Percentiles rank a stretch among this genome's conserved stretches.
These are phyloP conservation scores for Pogoniulus pusillus DNA, from an alignment of 2,797 vertebrate species.

Conservation along the genomic window DNA sequence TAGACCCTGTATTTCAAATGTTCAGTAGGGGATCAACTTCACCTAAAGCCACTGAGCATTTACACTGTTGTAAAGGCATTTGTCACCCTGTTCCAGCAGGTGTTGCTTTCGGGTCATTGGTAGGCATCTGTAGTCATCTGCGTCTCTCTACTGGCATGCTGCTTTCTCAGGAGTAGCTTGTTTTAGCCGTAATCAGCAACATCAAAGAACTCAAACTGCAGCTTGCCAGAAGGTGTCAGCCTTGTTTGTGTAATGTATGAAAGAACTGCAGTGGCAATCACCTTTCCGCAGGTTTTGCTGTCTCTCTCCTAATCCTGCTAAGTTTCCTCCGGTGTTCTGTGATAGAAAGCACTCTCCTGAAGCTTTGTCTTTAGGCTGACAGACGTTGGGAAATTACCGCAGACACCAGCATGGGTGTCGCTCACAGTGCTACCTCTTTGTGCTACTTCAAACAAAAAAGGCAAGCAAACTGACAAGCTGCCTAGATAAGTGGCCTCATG, in stretches of 20 bases:
- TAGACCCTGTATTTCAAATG: accelerated
- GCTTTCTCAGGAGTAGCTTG: neutral
- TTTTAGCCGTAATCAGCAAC: neutral
- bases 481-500: conserved; percentile 16
- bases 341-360: conserved; percentile 35
- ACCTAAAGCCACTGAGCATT: neutral
- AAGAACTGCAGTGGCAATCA: neutral
- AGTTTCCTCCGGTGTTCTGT: conserved; percentile 43
- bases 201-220: neutral
- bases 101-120: neutral
- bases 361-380: conserved; percentile 57
- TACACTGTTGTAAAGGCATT: neutral
- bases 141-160: neutral
- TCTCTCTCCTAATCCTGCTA: conserved; percentile 26
- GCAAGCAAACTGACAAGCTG: neutral
- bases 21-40: accelerated
- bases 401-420: neutral
- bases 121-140: neutral
- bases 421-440: conserved; percentile 15
- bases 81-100: neutral
- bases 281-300: neutral
- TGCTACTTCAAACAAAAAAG: conserved; percentile 36
- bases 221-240: conserved; percentile 74
- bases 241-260: conserved; percentile 44
- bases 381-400: conserved; percentile 41